A percentile compares a stretch with the other conserved stretches of the same genome.
phyloP scores from a whole-genome alignment of 23 tunicate genomes.

The Styela clava region DNA sequence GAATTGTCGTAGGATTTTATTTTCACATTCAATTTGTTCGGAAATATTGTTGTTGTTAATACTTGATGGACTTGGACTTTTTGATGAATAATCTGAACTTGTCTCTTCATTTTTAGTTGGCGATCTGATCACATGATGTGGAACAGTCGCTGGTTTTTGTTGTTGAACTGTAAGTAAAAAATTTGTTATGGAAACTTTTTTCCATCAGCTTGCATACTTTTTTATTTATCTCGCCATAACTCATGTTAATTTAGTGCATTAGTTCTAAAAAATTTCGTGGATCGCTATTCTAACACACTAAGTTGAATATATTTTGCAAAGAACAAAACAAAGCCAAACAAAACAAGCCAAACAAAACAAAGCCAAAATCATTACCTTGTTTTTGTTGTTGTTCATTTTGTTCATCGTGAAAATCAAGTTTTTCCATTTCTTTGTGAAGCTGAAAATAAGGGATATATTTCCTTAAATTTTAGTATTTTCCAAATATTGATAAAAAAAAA shows the following conservation, averaged over 20 bases:
- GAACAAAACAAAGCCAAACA: too few relatives aligned
- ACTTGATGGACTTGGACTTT: conserved; percentile 44
- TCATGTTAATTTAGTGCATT: too few relatives aligned
- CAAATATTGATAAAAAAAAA: too few relatives aligned
- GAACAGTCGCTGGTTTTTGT: not conserved
- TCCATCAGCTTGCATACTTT: too few relatives aligned
- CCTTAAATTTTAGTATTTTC: too few relatives aligned
- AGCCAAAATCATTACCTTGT: not conserved
- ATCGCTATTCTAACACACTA: too few relatives aligned
- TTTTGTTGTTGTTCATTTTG: not conserved
- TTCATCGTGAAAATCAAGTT: not conserved
- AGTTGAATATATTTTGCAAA: too few relatives aligned
- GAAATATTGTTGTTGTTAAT: not conserved
- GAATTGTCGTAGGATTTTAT: not conserved
- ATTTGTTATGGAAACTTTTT: too few relatives aligned
- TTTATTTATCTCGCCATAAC: too few relatives aligned
- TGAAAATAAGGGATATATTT: not conserved
- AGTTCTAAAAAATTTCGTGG: too few relatives aligned
- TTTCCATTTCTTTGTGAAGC: not conserved
- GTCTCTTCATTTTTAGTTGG: conserved; percentile 33
- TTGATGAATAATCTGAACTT: conserved; percentile 48
- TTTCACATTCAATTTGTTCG: not conserved
- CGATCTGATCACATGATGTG: not conserved
- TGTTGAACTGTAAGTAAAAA: not conserved
- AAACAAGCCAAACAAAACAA: not conserved